Evolutionary conservation across 2,797 vertebrate species (phyloP).

Genomic region (Rhodeus uyekii): DNA sequence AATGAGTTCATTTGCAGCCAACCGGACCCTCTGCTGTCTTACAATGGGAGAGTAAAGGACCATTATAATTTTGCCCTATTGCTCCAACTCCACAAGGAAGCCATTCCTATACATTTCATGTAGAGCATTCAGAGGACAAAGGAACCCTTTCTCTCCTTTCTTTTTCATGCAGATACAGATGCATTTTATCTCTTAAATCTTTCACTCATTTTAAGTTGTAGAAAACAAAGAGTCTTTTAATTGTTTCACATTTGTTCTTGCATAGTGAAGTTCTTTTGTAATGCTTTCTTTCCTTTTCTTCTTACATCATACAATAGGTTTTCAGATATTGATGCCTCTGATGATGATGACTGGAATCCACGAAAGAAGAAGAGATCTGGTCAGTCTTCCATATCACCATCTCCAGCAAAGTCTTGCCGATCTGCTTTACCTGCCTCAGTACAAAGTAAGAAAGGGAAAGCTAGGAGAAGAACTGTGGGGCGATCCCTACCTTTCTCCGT

Average conservation of each 20-base stretch:
- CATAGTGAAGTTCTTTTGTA: neutral
- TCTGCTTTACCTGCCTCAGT: neutral
- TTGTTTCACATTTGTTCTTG: neutral
- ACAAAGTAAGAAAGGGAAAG: neutral
- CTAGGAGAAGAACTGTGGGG: neutral
- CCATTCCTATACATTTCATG: too few species aligned
- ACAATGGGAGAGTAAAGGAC: too few species aligned
- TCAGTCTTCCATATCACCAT: neutral
- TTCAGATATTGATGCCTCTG: neutral
- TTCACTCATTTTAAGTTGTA: neutral
- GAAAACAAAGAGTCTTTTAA: neutral
- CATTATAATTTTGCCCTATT: too few species aligned
- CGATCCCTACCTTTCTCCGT: neutral
- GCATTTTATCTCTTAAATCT: too few species aligned
- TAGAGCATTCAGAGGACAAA: too few species aligned
- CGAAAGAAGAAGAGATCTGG: neutral
- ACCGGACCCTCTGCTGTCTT: too few species aligned
- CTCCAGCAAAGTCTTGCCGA: neutral
- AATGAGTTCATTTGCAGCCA: too few species aligned
- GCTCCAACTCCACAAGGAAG: too few species aligned
- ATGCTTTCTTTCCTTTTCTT: neutral
- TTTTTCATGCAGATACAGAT: too few species aligned
- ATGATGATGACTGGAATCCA: neutral
- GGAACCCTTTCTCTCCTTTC: too few species aligned
- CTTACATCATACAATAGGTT: neutral